Conservation (phyloP, 2,888 invertebrate species). For the Therioaphis trifolii region DNA sequence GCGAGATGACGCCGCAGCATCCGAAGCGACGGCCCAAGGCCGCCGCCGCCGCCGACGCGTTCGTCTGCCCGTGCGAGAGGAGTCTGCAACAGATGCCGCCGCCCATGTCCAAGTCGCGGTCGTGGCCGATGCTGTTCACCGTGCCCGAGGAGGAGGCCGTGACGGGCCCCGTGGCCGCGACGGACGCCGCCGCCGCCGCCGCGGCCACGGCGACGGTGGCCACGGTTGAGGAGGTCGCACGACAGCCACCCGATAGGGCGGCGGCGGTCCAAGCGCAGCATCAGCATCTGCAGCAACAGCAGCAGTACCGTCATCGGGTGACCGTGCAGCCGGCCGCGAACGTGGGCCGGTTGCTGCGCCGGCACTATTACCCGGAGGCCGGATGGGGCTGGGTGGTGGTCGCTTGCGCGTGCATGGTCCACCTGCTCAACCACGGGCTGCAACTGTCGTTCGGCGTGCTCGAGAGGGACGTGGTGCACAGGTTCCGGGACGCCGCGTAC, state of each 20-base stretch:
- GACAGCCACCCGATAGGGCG: slow-evolving; percentile 64
- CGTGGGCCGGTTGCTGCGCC: slow-evolving; percentile 75
- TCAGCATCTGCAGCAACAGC: slow-evolving; percentile 71
- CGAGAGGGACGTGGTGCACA: slow-evolving; percentile 59
- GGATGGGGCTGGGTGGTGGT: slow-evolving; percentile 89
- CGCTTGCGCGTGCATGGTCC: slow-evolving; percentile 78
- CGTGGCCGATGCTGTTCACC: slow-evolving; percentile 71
- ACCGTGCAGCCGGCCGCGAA: slow-evolving; percentile 67
- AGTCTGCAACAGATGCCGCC: too few species aligned
- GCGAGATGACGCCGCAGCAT: too few species aligned
- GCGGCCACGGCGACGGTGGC: slow-evolving; percentile 65
- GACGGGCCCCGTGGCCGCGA: slow-evolving; percentile 67
- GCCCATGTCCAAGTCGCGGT: slow-evolving; percentile 70
- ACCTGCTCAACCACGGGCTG: slow-evolving; percentile 80
- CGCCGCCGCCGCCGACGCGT: not conserved
- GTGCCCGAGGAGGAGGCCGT: slow-evolving; percentile 71
- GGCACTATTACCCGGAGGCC: slow-evolving; percentile 87
- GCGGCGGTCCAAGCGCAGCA: slow-evolving; percentile 66
- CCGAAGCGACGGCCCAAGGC: too few species aligned
- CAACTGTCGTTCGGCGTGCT: slow-evolving; percentile 75
- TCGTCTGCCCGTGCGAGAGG: slow-evolving; percentile 50
- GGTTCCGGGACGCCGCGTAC: slow-evolving; percentile 37
- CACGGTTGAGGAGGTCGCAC: slow-evolving; percentile 66
- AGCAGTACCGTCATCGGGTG: not conserved
- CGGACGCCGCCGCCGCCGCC: too few species aligned